Evolutionary conservation across 2,888 invertebrate species (phyloP).

Genomic region (Apotomis capreana): DNA sequence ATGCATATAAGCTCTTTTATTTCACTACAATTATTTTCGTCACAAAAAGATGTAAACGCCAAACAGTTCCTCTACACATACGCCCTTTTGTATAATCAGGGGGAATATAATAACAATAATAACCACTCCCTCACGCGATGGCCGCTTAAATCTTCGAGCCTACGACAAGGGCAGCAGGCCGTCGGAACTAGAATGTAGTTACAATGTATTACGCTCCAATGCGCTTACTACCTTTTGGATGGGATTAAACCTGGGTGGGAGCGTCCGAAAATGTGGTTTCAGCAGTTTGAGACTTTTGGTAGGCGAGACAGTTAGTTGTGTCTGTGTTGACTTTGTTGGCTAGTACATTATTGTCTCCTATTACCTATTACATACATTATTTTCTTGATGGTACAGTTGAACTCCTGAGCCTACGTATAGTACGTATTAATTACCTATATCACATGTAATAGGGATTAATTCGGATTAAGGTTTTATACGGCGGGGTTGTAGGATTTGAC

Average conservation of each 20-base stretch:
- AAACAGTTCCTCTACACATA: background rate
- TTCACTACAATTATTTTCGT: background rate
- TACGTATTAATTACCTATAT: too few species aligned
- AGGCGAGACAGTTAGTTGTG: background rate
- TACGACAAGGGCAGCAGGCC: slow-evolving; percentile 8
- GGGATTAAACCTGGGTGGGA: background rate
- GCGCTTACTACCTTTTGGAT: background rate
- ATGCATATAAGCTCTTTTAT: slow-evolving; percentile 1
- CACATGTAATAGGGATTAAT: too few species aligned
- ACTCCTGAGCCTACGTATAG: too few species aligned
- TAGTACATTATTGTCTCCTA: background rate
- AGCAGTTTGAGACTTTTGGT: background rate
- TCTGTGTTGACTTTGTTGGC: background rate
- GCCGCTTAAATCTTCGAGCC: slow-evolving; percentile 17
- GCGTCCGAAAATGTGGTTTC: background rate
- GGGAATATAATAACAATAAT: slow-evolving; percentile 29
- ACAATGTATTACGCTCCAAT: background rate
- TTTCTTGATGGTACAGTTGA: too few species aligned
- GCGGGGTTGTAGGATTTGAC: too few species aligned
- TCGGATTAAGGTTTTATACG: too few species aligned
- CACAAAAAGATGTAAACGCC: background rate
- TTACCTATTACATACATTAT: too few species aligned
- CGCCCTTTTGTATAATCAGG: background rate
- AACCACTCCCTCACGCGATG: slow-evolving; percentile 35
- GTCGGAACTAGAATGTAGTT: background rate